These are phyloP conservation scores for Meandrusa payeni DNA, from an alignment of 2,888 invertebrate species.

Conservation along the genomic window DNA sequence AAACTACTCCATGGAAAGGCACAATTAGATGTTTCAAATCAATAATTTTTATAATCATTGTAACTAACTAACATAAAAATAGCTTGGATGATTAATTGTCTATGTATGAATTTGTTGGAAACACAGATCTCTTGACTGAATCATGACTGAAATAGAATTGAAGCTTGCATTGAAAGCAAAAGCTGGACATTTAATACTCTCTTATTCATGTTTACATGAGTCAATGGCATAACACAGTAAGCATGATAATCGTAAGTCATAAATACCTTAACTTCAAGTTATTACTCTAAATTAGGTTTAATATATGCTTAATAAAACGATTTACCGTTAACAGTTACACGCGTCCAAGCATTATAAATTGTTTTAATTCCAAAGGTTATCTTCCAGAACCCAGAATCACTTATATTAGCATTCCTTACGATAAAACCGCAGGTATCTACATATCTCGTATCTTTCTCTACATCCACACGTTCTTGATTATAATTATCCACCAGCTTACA, in stretches of 20 bases:
- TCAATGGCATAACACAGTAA: not conserved
- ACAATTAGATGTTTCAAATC: too few species aligned
- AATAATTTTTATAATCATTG: too few species aligned
- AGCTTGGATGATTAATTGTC: too few species aligned
- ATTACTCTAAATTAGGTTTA: not conserved
- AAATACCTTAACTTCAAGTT: not conserved
- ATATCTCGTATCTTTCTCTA: constrained; percentile 36
- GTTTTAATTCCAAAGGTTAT: constrained; percentile 51
- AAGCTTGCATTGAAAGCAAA: constrained; percentile 9
- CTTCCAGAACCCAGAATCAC: constrained; percentile 49
- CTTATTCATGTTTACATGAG: not conserved
- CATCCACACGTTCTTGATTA: constrained; percentile 29
- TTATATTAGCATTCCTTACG: constrained; percentile 35
- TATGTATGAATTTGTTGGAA: too few species aligned
- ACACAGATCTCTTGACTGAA: too few species aligned
- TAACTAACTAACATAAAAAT: too few species aligned
- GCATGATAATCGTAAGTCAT: not conserved
- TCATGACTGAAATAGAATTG: too few species aligned
- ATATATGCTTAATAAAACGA: constrained; percentile 5
- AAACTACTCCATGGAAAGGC: too few species aligned
- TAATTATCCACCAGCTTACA: constrained; percentile 48
- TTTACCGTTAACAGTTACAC: constrained; percentile 51
- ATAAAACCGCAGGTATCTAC: constrained; percentile 47
- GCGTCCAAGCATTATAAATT: constrained; percentile 42
- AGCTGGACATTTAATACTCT: not conserved